Conservation (phyloP, 92 coral and sea anemone species). For the Phenganax marumi region DNA sequence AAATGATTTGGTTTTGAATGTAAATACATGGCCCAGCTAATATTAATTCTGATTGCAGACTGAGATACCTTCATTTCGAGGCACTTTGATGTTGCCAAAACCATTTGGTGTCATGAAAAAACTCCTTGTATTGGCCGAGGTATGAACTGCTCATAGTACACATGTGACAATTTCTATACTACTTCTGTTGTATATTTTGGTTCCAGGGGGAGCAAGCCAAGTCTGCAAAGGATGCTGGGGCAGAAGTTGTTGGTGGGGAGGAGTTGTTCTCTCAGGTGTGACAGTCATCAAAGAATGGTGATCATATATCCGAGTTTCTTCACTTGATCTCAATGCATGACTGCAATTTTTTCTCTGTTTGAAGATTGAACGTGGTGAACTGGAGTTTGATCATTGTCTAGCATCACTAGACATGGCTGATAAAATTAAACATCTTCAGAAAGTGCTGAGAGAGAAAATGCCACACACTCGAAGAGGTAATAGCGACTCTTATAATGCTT, state of each 20-base stretch:
- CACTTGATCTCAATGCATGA: constrained; percentile 5
- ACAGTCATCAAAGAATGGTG: no score
- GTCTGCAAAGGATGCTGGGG: constrained; percentile 84
- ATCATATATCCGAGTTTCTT: no score
- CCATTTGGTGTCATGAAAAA: constrained; percentile 76
- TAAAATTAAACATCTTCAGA: constrained; percentile 81
- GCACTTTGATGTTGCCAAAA: constrained; percentile 75
- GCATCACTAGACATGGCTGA: constrained; percentile 81
- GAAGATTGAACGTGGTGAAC: constrained; percentile 58
- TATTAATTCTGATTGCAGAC: constrained; percentile 26
- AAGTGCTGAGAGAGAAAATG: constrained; percentile 81
- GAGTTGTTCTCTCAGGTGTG: constrained; percentile 79
- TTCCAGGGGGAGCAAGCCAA: constrained; percentile 76
- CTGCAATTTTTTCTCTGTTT: not conserved
- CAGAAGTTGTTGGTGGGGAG: constrained; percentile 90
- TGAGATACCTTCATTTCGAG: constrained; percentile 84
- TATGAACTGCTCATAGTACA: constrained; percentile 8
- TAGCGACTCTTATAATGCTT: not conserved
- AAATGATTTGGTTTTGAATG: not conserved
- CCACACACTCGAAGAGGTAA: constrained; percentile 87
- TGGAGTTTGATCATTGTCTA: constrained; percentile 85
- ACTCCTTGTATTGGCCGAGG: constrained; percentile 96
- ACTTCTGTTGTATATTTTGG: not conserved
- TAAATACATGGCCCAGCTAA: no score
- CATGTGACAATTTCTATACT: not conserved